A percentile compares a stretch with the other conserved stretches of the same genome.
These are phyloP conservation scores for Henicopernis longicauda DNA, from an alignment of 2,113 vertebrate genomes.

Conservation along the genomic window DNA sequence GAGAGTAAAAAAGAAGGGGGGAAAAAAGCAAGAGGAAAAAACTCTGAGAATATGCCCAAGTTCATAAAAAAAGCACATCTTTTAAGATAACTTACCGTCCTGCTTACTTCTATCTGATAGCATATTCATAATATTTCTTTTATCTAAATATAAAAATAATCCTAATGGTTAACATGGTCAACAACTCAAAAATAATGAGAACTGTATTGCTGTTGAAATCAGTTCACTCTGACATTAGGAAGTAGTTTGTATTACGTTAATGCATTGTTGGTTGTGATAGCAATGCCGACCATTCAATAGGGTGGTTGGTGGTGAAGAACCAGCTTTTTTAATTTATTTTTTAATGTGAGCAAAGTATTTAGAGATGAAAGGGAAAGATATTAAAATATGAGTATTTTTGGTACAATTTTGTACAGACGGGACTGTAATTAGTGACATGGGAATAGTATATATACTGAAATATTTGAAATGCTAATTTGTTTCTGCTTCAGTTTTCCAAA, in stretches of 20 bases:
- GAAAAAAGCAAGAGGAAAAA: background rate
- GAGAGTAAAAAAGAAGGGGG: background rate
- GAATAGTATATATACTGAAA: slow-evolving; percentile 19
- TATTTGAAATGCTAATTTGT: slow-evolving; percentile 55
- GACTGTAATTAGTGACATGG: slow-evolving; percentile 29
- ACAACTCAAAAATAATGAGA: background rate
- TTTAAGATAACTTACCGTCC: background rate
- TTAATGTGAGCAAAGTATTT: background rate
- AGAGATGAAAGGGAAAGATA: background rate
- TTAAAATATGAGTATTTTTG: background rate
- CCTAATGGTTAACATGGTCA: background rate
- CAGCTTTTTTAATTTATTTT: background rate
- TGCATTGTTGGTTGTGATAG: background rate
- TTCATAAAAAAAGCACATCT: background rate
- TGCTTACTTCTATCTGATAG: background rate
- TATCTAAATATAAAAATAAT: background rate
- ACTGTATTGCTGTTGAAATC: background rate
- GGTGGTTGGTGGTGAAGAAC: background rate
- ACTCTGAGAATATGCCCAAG: background rate
- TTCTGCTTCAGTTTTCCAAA: slow-evolving; percentile 43
- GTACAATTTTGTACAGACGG: slow-evolving; percentile 17
- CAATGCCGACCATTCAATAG: background rate
- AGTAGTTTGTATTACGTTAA: background rate
- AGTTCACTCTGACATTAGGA: background rate
- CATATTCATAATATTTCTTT: background rate